Base-by-base conservation (phyloP, 2,113 vertebrate species). In the Girardinichthys multiradiatus region DNA sequence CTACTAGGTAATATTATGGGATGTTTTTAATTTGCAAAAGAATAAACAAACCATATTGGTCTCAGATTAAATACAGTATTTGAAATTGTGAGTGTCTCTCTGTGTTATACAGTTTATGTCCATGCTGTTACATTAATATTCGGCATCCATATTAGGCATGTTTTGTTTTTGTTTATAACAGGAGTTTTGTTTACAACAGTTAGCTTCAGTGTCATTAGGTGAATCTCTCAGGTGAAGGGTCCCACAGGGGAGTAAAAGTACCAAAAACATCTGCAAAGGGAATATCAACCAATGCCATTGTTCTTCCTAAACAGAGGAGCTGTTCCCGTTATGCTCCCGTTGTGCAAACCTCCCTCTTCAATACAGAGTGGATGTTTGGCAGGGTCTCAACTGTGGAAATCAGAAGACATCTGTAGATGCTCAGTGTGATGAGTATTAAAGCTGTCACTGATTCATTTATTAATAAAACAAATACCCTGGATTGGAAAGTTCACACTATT, bases 261-360 rank as follows among this genome's bases (percentile, higher is more conserved):
- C 76, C 73, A 76, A 88, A 87, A 89, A 82, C 83, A 90, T 73
- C 87, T 86, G 82, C 66, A 31, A 62, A 21, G 64, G 79, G 86
- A 86, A 92, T 83, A 82, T 89, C 67, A 83, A 62, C 39, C 76
- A 63, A 58, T 54, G 61, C 80, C 64, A 88, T 91, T 91, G 90
- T 90, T 89, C 79, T 85, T 26, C 33, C 61, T 67, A 69, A 35
- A 69, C 4, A 65, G 24, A 35, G n/a, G 3, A 19, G 21, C 11
- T 28, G 37, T 21, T 71, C n/a, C 60, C 57, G 74, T 79, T 72
- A 73, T 76, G 70, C 63, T 67, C n/a, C n/a, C n/a, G n/a, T n/a
- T 76, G 39, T 76, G 76, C 19, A 66, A 1, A 21, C 70, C 72
- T 65, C 19, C 11, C n/a, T 68, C 14, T 70, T 71, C 57, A 70